Conservation (phyloP, 2,113 vertebrate genomes). For the Eolophus roseicapilla region DNA sequence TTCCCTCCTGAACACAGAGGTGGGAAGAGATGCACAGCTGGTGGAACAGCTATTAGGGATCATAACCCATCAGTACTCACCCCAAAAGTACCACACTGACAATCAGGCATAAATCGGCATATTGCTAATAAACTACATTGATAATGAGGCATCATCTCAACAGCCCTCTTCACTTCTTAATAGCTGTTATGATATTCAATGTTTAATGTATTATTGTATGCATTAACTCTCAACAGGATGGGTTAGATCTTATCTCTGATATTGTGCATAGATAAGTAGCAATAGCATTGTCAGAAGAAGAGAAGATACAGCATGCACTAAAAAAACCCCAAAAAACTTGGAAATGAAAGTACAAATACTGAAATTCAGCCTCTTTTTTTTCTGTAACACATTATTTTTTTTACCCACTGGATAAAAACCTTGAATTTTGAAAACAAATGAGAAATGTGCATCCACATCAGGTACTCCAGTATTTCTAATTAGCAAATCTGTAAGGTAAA, state of each 20-base stretch:
- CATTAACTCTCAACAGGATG: neutral
- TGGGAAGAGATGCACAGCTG: neutral
- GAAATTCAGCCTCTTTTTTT: neutral
- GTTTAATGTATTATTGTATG: neutral
- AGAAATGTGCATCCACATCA: constrained; percentile 38
- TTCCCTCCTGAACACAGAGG: neutral
- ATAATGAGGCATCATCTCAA: neutral
- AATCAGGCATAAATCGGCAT: neutral
- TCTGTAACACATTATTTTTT: neutral
- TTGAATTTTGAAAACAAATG: neutral
- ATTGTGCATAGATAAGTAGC: constrained; percentile 6
- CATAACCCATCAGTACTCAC: neutral
- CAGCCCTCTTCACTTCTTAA: neutral
- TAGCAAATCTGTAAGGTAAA: constrained; percentile 45
- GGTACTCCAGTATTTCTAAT: constrained; percentile 3
- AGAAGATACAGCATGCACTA: neutral
- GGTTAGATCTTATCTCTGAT: neutral
- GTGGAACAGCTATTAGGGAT: neutral
- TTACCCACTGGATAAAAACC: neutral
- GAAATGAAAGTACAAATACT: neutral
- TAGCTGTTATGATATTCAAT: neutral
- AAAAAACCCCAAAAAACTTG: neutral
- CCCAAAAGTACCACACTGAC: neutral
- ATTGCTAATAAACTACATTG: neutral
- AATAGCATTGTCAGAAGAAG: neutral